Evolutionary conservation across 2,797 vertebrate genomes (phyloP), one percentile per base, ranked within the genome.

Genomic region (Oreortyx pictus): DNA sequence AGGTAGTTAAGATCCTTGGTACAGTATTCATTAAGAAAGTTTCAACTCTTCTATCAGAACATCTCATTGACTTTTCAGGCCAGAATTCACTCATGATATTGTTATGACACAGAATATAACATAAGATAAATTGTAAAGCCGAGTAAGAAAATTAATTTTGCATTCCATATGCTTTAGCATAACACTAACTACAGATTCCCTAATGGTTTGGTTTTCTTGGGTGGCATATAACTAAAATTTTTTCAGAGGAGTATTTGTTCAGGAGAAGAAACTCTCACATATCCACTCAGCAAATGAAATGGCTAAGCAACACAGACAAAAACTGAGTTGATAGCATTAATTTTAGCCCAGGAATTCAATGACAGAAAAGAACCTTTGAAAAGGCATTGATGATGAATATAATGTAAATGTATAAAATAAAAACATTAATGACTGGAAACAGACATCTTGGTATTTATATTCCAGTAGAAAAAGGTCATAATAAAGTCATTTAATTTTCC

Each of bases 401-500:
- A 49, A 41, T 39, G 43, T 60, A 81, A 49, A 4, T 60, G 25
- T 85, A 61, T 22, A 82, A 80, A 73, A 62, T 24, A 37, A 19
- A 73, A 82, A 56, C 64, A 89, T 50, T 81, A 85, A 88, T 73
- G 44, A 17, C 44, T 86, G 4, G n/a, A 68, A 29, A 49, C 24
- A 61, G 56, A 67, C 20, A 70, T 76, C 33, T 71, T 31, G 9
- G 41, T 57, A 78, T 80, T 88, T 88, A 65, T 77, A 77, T 60
- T 68, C 44, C 62, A 78, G 52, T 67, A 61, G 39, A 41, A 78
- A 82, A 83, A 33, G 17, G 59, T 95, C n/a, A 82, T 81, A 62
- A 46, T 74, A 93, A 94, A 96, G 89, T 94, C 7, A 90, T 96
- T 94, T 95, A 47, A 3, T 47, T 92, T 96, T 95, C 86, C 92